Base-by-base conservation (phyloP, 2,113 vertebrate genomes). In the Thymallus thymallus region DNA sequence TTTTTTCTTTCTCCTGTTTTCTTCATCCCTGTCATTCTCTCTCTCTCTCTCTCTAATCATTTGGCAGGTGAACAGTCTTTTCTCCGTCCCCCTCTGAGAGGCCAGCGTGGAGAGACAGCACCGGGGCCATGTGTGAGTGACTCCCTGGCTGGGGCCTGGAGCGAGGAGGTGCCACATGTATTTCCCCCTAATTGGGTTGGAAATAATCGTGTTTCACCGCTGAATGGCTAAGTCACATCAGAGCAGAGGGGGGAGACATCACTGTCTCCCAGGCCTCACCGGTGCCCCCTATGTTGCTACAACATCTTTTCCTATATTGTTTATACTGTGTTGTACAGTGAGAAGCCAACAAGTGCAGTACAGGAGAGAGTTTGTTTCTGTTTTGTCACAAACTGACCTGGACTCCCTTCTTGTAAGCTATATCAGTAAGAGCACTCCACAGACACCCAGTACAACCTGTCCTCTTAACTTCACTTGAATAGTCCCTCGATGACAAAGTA, bases 151-250 rank as follows among this genome's bases (percentile, higher is more conserved):
- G 20, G 9, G 26, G 71, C 69, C 55, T 70, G 23, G 48, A 76
- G 72, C 67, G 78, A 78, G 81, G 79, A 90, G 82, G 83, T 85
- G 82, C 80, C 26, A 22, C 74, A 45, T 83, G 76, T 55, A 83
- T 84, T 73, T 77, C 63, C 68, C 77, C 76, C 77, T 85, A 90
- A 93, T 89, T 92, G 90, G 89, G 86, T 75, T 84, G 92, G 90
- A 92, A 90, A 84, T 91, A 92, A 92, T 91, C 69, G 79, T 0
- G 76, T 92, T 89, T 91, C 82, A 91, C 86, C 62, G 81, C 80
- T 89, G 90, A 91, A 90, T 92, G 85, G 80, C 72, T 90, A 72
- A 88, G 73, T 82, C 80, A 78, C 79, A 86, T 88, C 81, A 83
- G 82, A 88, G 76, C 30, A 45, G 48, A 77, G 51, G 62, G 61